These are phyloP conservation scores for Oncopeltus fasciatus DNA, from an alignment of 1,140 invertebrate genomes.

Conservation along the genomic window DNA sequence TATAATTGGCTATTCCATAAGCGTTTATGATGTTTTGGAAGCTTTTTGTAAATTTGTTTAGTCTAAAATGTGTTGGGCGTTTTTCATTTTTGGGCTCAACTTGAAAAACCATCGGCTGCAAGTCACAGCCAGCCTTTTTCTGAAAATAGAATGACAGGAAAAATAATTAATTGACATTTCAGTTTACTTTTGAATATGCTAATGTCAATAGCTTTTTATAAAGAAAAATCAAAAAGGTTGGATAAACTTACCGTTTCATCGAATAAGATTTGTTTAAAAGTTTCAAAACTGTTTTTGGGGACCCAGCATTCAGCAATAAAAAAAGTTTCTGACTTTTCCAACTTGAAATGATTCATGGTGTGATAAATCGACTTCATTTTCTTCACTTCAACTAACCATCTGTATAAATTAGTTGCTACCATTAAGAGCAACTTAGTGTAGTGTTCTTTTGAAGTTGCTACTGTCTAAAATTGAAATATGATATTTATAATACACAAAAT, in stretches of 20 bases:
- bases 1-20: constrained; percentile 88
- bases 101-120: background rate
- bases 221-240: background rate
- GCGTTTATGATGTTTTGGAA: constrained; percentile 93
- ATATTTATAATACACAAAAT: constrained; percentile 73
- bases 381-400: constrained; percentile 82
- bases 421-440: constrained; percentile 71
- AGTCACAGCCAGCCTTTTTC: background rate
- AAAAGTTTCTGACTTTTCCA: constrained; percentile 84
- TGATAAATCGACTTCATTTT: constrained; percentile 89
- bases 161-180: background rate
- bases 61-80: constrained; percentile 91
- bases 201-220: no score
- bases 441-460: constrained; percentile 82
- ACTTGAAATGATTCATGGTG: constrained; percentile 77
- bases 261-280: constrained; percentile 68
- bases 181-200: no score
- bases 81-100: constrained; percentile 40
- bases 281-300: constrained; percentile 72
- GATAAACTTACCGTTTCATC: constrained; percentile 50
- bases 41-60: constrained; percentile 90
- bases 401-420: constrained; percentile 78
- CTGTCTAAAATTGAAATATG: constrained; percentile 53
- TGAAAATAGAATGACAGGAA: background rate
- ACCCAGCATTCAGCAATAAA: constrained; percentile 98